Percentiles rank a stretch among this genome's conserved stretches.
These are phyloP conservation scores for Ryuthela nishihirai DNA, from an alignment of 2,888 invertebrate species.

Conservation along the genomic window DNA sequence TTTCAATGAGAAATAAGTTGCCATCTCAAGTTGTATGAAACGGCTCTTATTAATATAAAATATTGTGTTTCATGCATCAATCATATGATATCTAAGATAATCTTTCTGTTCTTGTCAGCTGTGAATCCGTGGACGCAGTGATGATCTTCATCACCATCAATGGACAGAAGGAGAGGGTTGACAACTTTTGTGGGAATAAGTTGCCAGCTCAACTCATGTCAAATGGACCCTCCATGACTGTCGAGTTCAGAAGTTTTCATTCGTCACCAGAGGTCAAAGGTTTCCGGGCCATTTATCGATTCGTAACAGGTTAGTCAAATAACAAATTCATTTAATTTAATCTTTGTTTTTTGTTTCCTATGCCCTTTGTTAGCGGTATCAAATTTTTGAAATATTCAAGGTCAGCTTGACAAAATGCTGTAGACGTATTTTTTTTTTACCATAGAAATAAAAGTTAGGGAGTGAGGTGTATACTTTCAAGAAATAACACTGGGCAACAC, in stretches of 20 bases:
- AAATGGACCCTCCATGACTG: conserved; percentile 75
- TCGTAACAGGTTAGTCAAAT: conserved; percentile 77
- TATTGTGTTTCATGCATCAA: no score
- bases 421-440: no score
- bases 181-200: conserved; percentile 77
- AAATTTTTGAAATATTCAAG: no score
- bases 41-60: no score
- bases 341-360: background rate
- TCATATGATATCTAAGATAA: no score
- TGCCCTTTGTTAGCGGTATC: conserved; percentile 9
- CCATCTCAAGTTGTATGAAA: no score
- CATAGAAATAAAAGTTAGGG: no score
- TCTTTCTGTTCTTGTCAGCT: no score
- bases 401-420: no score
- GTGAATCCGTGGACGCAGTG: conserved; percentile 60
- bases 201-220: conserved; percentile 90
- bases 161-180: conserved; percentile 77
- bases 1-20: no score
- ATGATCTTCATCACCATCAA: conserved; percentile 77
- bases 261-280: conserved; percentile 57
- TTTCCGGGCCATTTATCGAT: conserved; percentile 81
- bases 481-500: no score
- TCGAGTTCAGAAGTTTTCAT: conserved; percentile 72
- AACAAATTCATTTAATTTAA: conserved; percentile 5
- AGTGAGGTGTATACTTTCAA: no score